phyloP scores from a whole-genome alignment of 2,113 vertebrate species.

The Theristicus caerulescens region DNA sequence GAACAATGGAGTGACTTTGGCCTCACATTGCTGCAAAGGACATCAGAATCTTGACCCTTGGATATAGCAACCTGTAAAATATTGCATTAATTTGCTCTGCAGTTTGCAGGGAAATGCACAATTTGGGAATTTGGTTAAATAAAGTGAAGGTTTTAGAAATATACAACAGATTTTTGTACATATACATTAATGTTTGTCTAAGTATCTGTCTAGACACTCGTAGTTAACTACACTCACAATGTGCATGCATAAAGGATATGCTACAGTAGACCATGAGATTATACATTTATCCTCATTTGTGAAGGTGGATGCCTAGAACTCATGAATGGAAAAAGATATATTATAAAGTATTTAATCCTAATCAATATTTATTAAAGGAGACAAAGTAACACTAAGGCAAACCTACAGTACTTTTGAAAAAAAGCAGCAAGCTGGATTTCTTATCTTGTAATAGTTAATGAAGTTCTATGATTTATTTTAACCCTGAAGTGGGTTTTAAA shows the following conservation, averaged over 20 bases:
- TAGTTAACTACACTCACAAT: not conserved
- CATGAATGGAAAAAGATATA: not conserved
- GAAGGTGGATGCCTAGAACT: conserved; percentile 14
- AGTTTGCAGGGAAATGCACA: not conserved
- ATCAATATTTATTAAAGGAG: conserved; percentile 60
- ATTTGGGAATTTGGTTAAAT: not conserved
- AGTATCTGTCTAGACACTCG: not conserved
- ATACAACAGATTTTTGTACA: not conserved
- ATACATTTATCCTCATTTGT: conserved; percentile 60
- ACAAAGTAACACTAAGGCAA: conserved; percentile 27
- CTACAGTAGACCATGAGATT: conserved; percentile 23
- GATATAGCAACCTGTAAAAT: not conserved
- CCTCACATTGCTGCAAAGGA: not conserved
- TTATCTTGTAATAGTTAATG: conserved; percentile 11
- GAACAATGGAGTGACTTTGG: not conserved
- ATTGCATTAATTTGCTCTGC: not conserved
- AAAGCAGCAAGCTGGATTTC: not conserved
- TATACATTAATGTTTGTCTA: not conserved
- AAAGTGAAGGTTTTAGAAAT: not conserved
- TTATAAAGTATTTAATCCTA: conserved; percentile 49
- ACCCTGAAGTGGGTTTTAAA: not conserved
- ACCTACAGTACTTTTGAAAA: not conserved
- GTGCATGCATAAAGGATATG: not conserved
- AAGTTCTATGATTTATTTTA: conserved; percentile 43
- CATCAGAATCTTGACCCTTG: not conserved